A percentile compares a stretch with the other conserved stretches of the same genome.
phyloP scores from a whole-genome alignment of 2,113 vertebrate genomes.

The Sciurus niger region DNA sequence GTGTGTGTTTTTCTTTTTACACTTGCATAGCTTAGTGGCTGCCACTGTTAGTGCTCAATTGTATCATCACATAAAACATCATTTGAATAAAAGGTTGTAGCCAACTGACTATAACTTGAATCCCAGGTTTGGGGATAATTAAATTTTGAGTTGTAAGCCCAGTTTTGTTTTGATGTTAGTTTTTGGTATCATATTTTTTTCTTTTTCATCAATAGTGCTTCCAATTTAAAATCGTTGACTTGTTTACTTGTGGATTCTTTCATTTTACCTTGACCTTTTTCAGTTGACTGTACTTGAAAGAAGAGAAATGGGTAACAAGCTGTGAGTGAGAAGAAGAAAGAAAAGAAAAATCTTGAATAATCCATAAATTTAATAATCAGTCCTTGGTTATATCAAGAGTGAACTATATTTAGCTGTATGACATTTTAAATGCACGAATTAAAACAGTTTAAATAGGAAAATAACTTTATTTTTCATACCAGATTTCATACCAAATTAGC shows the following conservation, averaged over 20 bases:
- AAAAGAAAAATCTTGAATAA: conserved; percentile 68
- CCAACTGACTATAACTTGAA: conserved; percentile 2
- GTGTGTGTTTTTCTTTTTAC: neutral
- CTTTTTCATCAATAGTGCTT: neutral
- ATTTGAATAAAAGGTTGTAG: neutral
- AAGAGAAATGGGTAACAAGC: conserved; percentile 46
- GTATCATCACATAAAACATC: neutral
- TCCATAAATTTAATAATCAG: conserved; percentile 71
- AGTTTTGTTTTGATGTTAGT: neutral
- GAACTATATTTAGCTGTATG: conserved; percentile 69
- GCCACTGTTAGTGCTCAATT: neutral
- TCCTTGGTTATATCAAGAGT: conserved; percentile 52
- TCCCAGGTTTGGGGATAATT: neutral
- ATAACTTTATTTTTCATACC: conserved; percentile 55
- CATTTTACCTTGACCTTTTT: conserved; percentile 46
- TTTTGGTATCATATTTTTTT: neutral
- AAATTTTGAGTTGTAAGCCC: neutral
- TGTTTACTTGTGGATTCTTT: conserved; percentile 42
- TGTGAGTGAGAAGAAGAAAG: conserved; percentile 38
- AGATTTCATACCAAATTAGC: conserved; percentile 57
- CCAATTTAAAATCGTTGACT: conserved; percentile 30
- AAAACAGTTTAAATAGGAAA: conserved; percentile 71
- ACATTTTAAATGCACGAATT: conserved; percentile 65
- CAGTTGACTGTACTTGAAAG: conserved; percentile 37
- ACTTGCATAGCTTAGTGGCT: neutral